These are phyloP conservation scores for Palythoa caribaeorum DNA, from an alignment of 92 coral and sea anemone genomes.

Conservation along the genomic window DNA sequence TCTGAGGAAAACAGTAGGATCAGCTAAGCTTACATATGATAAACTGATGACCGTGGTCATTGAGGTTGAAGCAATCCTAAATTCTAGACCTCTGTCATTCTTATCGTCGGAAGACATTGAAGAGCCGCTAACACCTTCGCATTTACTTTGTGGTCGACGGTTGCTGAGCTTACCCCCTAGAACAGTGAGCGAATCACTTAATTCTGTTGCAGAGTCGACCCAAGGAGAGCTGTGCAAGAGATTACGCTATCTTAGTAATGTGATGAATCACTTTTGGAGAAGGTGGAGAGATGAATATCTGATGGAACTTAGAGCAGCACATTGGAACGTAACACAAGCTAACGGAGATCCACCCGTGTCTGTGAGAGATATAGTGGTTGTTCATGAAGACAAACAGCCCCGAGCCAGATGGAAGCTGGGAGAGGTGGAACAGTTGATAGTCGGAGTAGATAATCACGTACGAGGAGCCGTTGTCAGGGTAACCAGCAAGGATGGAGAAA, in stretches of 20 bases:
- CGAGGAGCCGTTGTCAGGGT: conserved; percentile 78
- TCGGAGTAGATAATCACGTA: conserved; percentile 46
- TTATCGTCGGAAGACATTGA: conserved; percentile 63
- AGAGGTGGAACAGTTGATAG: conserved; percentile 50
- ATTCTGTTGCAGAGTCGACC: background rate
- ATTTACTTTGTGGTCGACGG: conserved; percentile 63
- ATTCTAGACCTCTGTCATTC: conserved; percentile 54
- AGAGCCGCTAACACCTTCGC: conserved; percentile 77
- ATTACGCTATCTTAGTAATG: conserved; percentile 40
- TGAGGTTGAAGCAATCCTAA: background rate
- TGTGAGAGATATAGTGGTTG: conserved; percentile 57
- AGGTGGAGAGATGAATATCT: conserved; percentile 74
- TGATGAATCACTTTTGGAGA: conserved; percentile 66
- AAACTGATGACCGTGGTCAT: background rate
- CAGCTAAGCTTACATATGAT: background rate
- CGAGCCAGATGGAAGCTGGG: conserved; percentile 60
- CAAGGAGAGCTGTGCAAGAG: conserved; percentile 53
- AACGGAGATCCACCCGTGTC: background rate
- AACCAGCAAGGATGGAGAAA: conserved; percentile 50
- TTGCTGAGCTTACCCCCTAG: conserved; percentile 54
- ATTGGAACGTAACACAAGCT: background rate
- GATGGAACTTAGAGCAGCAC: conserved; percentile 57
- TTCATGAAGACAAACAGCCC: conserved; percentile 14
- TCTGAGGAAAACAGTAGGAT: background rate
- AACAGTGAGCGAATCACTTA: conserved; percentile 5